A percentile compares a stretch with the other conserved stretches of the same genome.
These are phyloP conservation scores for Endomychus coccineus DNA, from an alignment of 2,888 invertebrate species.

Conservation along the genomic window DNA sequence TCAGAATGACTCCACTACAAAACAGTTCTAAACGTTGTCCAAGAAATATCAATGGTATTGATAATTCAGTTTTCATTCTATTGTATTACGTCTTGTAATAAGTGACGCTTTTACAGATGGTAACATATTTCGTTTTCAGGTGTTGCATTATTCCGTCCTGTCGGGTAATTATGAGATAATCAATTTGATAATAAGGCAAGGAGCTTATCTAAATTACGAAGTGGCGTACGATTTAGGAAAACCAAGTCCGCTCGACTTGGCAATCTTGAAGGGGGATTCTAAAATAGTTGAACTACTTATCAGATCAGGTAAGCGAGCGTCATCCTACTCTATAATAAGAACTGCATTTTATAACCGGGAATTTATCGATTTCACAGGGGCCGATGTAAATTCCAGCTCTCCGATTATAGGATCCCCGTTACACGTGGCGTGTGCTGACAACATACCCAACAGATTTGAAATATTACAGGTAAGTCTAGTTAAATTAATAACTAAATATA, in stretches of 20 bases:
- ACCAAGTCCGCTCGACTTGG: conserved; percentile 72
- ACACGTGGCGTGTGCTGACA: conserved; percentile 77
- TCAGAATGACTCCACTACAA: no score
- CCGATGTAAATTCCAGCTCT: conserved; percentile 71
- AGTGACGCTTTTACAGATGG: no score
- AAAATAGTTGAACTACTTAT: conserved; percentile 63
- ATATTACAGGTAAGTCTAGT: conserved; percentile 35
- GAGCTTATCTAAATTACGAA: conserved; percentile 63
- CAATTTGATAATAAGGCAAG: conserved; percentile 72
- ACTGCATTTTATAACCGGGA: not conserved
- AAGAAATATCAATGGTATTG: no score
- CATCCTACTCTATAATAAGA: not conserved
- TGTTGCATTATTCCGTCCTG: conserved; percentile 81
- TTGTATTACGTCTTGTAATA: no score
- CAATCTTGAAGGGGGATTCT: conserved; percentile 75
- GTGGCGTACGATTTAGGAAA: conserved; percentile 52
- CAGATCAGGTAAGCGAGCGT: conserved; percentile 56
- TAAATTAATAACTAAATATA: not conserved
- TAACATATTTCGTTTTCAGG: conserved; percentile 25
- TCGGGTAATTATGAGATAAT: conserved; percentile 70
- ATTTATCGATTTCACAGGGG: conserved; percentile 47
- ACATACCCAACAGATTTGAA: conserved; percentile 57
- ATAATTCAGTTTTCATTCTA: no score
- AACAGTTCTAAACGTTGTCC: no score
- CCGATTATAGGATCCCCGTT: conserved; percentile 75